phyloP scores from a whole-genome alignment of 2,888 invertebrate species.

The Microchrysa polita region DNA sequence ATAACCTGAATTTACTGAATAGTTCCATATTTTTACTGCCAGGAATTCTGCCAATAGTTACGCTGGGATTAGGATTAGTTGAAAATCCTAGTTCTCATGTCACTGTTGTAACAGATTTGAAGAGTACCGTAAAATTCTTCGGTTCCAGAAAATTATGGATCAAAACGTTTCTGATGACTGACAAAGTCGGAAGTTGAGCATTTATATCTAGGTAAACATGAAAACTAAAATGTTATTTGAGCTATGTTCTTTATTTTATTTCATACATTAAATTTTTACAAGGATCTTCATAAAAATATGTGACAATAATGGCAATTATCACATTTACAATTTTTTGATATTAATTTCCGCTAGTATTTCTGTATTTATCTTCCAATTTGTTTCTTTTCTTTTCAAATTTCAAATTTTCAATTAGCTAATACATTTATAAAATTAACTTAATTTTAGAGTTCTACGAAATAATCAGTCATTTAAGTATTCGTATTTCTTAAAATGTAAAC shows the following conservation, averaged over 20 bases:
- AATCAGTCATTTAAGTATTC: constrained; percentile 43
- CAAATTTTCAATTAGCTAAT: constrained; percentile 35
- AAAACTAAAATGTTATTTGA: constrained; percentile 18
- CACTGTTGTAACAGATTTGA: too few species aligned
- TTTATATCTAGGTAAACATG: too few species aligned
- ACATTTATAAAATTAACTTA: constrained; percentile 36
- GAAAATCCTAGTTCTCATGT: too few species aligned
- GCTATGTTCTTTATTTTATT: constrained; percentile 6
- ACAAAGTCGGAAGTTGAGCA: too few species aligned
- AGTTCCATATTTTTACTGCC: too few species aligned
- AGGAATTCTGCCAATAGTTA: too few species aligned
- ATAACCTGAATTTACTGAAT: too few species aligned
- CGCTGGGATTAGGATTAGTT: too few species aligned
- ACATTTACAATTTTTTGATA: background rate
- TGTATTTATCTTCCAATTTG: constrained; percentile 28
- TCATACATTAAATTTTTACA: constrained; percentile 17
- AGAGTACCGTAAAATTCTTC: too few species aligned
- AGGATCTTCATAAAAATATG: constrained; percentile 18
- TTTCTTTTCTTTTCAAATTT: too few species aligned
- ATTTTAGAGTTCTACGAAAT: constrained; percentile 36
- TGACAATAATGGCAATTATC: constrained; percentile 6
- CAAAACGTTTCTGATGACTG: too few species aligned
- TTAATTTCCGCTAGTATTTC: background rate
- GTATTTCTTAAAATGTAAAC: constrained; percentile 22
- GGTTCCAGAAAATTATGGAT: too few species aligned